These are phyloP conservation scores for Chrysomallon squamiferum DNA, from an alignment of 1,140 invertebrate species.

Conservation along the genomic window DNA sequence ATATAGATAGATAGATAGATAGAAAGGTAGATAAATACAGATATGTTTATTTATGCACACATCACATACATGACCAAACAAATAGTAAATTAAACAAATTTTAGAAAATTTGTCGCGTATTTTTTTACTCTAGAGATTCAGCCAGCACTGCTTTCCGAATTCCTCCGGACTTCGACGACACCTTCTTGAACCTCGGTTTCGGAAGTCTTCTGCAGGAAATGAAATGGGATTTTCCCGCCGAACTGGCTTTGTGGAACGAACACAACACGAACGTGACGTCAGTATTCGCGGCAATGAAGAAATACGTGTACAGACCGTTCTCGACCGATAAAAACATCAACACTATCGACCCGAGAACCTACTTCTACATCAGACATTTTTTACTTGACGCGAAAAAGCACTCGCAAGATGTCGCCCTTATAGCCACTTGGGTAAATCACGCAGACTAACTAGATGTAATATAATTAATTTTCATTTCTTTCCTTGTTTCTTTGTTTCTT, in stretches of 20 bases:
- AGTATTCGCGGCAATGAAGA: slow-evolving; percentile 33
- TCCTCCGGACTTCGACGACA: slow-evolving; percentile 53
- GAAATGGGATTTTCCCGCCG: slow-evolving; percentile 23
- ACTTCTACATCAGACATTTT: slow-evolving; percentile 40
- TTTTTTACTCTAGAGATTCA: too few species aligned
- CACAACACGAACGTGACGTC: slow-evolving; percentile 39
- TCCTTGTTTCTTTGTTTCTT: too few species aligned
- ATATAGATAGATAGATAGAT: too few species aligned
- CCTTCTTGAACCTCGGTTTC: slow-evolving; percentile 44
- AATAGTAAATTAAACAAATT: too few species aligned
- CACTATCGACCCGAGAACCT: slow-evolving; percentile 44
- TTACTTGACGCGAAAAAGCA: slow-evolving; percentile 26
- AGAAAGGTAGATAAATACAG: too few species aligned
- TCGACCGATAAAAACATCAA: slow-evolving; percentile 26
- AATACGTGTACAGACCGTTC: slow-evolving; percentile 44
- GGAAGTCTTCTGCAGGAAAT: slow-evolving; percentile 32
- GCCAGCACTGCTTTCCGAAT: slow-evolving; percentile 33
- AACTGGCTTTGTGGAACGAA: slow-evolving; percentile 29
- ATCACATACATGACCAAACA: too few species aligned
- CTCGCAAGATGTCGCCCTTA: slow-evolving; percentile 33
- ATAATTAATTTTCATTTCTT: too few species aligned
- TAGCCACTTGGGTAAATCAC: slow-evolving; percentile 46
- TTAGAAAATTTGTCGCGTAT: too few species aligned
- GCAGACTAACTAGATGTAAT: too few species aligned
- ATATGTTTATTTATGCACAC: too few species aligned